Evolutionary conservation across 2,113 vertebrate species (phyloP).

Genomic region (Pollimyrus isidori): DNA sequence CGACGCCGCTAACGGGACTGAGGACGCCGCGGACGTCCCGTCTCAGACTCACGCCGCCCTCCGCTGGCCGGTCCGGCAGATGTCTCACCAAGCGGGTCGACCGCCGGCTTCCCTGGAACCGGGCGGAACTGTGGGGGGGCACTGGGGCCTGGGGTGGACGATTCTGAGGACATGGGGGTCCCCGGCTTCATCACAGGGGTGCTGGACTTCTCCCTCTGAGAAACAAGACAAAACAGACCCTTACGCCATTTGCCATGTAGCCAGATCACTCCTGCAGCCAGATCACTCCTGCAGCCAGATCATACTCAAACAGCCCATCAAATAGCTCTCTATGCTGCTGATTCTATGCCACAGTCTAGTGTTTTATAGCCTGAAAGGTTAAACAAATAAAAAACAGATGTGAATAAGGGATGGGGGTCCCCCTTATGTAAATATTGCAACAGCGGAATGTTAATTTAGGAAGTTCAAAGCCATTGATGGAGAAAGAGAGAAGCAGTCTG

Average conservation of each 20-base stretch:
- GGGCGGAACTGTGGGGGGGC: conserved; percentile 70
- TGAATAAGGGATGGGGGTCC: background rate
- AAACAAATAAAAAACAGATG: background rate
- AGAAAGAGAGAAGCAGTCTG: background rate
- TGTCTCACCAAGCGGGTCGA: conserved; percentile 70
- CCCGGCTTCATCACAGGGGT: conserved; percentile 81
- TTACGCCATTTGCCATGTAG: background rate
- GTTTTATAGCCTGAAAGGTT: background rate
- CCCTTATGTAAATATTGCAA: background rate
- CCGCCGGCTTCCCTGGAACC: conserved; percentile 54
- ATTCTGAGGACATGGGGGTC: conserved; percentile 76
- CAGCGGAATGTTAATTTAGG: background rate
- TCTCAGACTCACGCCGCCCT: conserved; percentile 57
- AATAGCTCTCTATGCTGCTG: background rate
- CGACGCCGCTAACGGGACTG: background rate
- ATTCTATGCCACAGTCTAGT: background rate
- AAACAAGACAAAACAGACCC: background rate
- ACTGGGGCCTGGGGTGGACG: conserved; percentile 60
- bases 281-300: too few species aligned
- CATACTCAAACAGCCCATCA: background rate
- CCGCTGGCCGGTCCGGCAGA: conserved; percentile 43
- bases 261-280: background rate
- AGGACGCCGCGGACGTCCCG: background rate
- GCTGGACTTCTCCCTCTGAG: conserved; percentile 80
- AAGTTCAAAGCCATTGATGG: background rate